phyloP scores from a whole-genome alignment of 2,113 vertebrate species.

The Euleptes europaea region DNA sequence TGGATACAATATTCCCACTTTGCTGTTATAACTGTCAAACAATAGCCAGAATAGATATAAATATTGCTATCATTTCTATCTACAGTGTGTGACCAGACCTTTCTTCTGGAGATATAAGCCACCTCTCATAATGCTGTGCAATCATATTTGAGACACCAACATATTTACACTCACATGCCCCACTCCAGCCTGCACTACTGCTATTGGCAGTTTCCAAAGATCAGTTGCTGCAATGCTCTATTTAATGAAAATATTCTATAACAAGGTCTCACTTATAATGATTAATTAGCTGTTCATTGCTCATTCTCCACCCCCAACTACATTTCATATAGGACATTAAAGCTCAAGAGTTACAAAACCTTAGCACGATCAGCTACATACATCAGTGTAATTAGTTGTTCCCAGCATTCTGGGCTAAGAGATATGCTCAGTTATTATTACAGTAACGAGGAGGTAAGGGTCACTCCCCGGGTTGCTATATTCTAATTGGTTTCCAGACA shows the following conservation, averaged over 20 bases:
- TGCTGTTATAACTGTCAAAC: neutral
- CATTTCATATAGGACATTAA: slow-evolving; percentile 13
- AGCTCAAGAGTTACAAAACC: neutral
- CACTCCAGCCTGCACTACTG: neutral
- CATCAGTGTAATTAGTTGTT: neutral
- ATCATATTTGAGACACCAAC: neutral
- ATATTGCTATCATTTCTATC: neutral
- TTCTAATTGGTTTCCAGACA: slow-evolving; percentile 17
- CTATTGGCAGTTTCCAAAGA: slow-evolving; percentile 10
- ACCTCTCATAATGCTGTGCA: neutral
- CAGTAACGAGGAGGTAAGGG: slow-evolving; percentile 25
- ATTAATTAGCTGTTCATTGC: slow-evolving; percentile 23
- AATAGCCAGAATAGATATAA: neutral
- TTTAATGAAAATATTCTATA: neutral
- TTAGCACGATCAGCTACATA: neutral
- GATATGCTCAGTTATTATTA: slow-evolving; percentile 20
- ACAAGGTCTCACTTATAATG: neutral
- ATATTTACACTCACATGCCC: neutral
- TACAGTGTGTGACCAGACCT: neutral
- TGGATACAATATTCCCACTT: neutral
- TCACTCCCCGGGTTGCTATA: neutral
- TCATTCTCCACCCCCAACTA: neutral
- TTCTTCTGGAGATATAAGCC: neutral
- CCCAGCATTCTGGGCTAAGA: slow-evolving; percentile 23
- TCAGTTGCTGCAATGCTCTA: rapidly evolving